These are phyloP conservation scores for Archips crataeganus DNA, from an alignment of 2,888 invertebrate species.

Conservation along the genomic window DNA sequence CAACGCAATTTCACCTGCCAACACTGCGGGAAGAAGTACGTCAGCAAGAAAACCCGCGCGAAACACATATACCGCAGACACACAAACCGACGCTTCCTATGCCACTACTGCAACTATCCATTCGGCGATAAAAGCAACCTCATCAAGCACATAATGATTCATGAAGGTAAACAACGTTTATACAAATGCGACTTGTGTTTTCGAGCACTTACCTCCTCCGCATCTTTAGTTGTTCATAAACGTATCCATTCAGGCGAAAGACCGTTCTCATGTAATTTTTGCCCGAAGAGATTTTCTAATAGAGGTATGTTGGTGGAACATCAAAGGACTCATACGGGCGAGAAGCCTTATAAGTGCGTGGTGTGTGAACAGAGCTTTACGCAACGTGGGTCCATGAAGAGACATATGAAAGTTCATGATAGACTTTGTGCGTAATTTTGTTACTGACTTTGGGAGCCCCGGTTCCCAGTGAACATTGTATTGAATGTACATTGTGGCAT, in stretches of 20 bases:
- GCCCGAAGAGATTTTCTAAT: conserved; percentile 71
- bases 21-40: conserved; percentile 79
- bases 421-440: conserved; percentile 20
- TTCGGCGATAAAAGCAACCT: conserved; percentile 77
- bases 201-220: conserved; percentile 64
- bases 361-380: conserved; percentile 76
- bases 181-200: conserved; percentile 75
- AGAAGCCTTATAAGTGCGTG: conserved; percentile 72
- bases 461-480: too few species aligned
- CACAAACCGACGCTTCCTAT: conserved; percentile 69
- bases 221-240: conserved; percentile 70
- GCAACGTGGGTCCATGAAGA: conserved; percentile 73
- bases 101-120: conserved; percentile 71
- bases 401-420: conserved; percentile 77
- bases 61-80: conserved; percentile 69
- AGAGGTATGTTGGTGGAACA: conserved; percentile 73
- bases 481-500: too few species aligned
- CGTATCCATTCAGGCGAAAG: conserved; percentile 77
- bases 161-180: conserved; percentile 69
- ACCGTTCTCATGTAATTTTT: conserved; percentile 68
- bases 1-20: conserved; percentile 70
- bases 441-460: too few species aligned
- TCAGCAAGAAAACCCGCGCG: conserved; percentile 64
- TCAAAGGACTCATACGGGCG: conserved; percentile 75
- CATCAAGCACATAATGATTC: conserved; percentile 70